phyloP scores from a whole-genome alignment of 2,888 invertebrate genomes.

The Corythucha ciliata region DNA sequence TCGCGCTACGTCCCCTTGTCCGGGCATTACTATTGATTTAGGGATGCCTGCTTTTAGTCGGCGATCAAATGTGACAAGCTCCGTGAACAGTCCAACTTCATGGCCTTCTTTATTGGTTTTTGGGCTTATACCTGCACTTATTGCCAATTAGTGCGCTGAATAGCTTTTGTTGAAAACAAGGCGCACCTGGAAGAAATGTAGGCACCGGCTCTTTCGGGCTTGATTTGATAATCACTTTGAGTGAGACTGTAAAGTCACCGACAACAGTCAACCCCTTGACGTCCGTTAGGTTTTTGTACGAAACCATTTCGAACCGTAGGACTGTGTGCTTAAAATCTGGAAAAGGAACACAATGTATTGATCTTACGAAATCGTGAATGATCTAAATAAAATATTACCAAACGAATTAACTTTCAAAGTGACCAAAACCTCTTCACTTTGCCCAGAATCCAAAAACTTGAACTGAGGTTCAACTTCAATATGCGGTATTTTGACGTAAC shows the following conservation, averaged over 20 bases:
- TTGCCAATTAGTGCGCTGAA: too few relatives aligned
- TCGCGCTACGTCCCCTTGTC: neutral
- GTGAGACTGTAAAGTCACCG: constrained; percentile 29
- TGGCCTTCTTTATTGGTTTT: constrained; percentile 33
- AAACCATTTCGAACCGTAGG: constrained; percentile 23
- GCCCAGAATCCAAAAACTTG: constrained; percentile 42
- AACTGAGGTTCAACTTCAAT: constrained; percentile 42
- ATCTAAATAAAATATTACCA: constrained; percentile 17
- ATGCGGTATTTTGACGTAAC: constrained; percentile 42
- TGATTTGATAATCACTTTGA: constrained; percentile 27
- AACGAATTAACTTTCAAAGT: constrained; percentile 29
- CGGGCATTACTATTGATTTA: constrained; percentile 8
- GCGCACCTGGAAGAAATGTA: constrained; percentile 34
- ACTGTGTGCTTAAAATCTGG: constrained; percentile 16
- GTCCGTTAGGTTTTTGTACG: constrained; percentile 24
- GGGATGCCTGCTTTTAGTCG: constrained; percentile 33
- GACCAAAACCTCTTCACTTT: constrained; percentile 38
- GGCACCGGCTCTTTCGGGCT: constrained; percentile 31
- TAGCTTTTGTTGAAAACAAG: too few relatives aligned
- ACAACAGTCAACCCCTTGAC: constrained; percentile 27
- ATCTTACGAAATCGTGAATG: too few relatives aligned
- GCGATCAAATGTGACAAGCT: constrained; percentile 38
- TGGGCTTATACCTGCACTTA: constrained; percentile 41
- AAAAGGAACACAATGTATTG: constrained; percentile 18
- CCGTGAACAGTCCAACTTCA: constrained; percentile 40